These are phyloP conservation scores for Andinoacara biseriatus DNA, from an alignment of 2,113 vertebrate genomes.

Conservation along the genomic window DNA sequence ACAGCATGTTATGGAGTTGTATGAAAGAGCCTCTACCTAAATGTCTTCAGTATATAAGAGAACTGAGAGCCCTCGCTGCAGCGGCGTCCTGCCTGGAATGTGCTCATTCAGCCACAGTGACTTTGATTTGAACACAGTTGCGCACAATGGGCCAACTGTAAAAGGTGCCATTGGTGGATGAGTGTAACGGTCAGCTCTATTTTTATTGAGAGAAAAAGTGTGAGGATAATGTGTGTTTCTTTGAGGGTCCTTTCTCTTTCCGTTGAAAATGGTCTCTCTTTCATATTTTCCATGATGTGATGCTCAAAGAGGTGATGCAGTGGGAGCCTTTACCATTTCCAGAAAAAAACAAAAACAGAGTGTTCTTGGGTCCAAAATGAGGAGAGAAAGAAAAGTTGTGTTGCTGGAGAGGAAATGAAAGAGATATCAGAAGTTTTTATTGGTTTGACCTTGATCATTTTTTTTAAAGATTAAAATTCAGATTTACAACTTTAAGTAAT, in stretches of 20 bases:
- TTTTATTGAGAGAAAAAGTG: slow-evolving; percentile 13
- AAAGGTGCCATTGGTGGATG: slow-evolving; percentile 64
- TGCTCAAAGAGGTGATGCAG: slow-evolving; percentile 34
- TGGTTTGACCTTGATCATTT: background rate
- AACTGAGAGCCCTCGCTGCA: slow-evolving; percentile 35
- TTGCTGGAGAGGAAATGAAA: background rate
- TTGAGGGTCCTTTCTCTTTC: slow-evolving; percentile 26
- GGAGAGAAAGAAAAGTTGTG: background rate
- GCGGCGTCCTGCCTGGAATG: slow-evolving; percentile 63
- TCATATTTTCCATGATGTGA: slow-evolving; percentile 62
- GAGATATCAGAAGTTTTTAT: background rate
- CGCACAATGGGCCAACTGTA: slow-evolving; percentile 72
- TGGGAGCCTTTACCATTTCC: background rate
- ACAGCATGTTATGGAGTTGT: background rate
- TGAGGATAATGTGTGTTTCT: slow-evolving; percentile 50
- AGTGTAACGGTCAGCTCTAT: slow-evolving; percentile 36
- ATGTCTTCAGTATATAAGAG: slow-evolving; percentile 43
- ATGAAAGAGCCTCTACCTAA: slow-evolving; percentile 43
- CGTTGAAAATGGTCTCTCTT: background rate
- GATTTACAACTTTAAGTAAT: background rate
- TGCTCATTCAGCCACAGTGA: slow-evolving; percentile 49
- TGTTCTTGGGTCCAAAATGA: background rate
- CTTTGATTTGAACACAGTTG: slow-evolving; percentile 64
- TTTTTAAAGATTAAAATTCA: background rate
- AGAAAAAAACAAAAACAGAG: background rate